Evolutionary conservation across 2,888 invertebrate genomes (phyloP), one percentile per base, ranked within the genome.

Genomic region (Protophormia terraenovae): DNA sequence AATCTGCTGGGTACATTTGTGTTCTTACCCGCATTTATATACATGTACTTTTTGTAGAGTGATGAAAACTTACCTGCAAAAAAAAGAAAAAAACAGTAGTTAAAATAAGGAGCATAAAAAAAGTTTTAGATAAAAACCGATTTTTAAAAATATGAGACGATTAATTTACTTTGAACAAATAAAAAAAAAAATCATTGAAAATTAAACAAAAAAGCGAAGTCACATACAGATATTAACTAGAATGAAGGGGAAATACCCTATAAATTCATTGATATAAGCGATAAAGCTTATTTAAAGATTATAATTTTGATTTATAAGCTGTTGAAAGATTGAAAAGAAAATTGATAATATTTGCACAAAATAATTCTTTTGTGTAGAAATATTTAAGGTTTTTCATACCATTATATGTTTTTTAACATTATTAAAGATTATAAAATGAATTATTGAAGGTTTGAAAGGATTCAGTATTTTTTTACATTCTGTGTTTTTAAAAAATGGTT

Each of bases 151-250:
- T 78, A 75, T 75, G 66, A 67, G 50, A 41, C 81, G 71, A 85
- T 85, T 85, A 85, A 81, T 85, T 87, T 79, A 62, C 78, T 87
- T 83, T 83, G 75, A 83, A 81, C 16, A 16, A 32, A 19, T 29
- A 60, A 60, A 76, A 60, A 50, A 47, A 50, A 45, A 45, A 16
- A 38, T 53, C 38, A 53, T 41, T 47, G 50, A 60, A 60, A 27
- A 35, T 24, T 10, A 7, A 50, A 22, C 38, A 35, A 64, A 64
- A 24, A 35, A 24, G 27, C 16, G 6, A 60, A 66, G 14, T 24
- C 14, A 19, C 5, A 66, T 16, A 22, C 12, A 67, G 14, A 71
- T 35, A 19, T 5, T 35, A 55, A 24, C 19, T 4, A 2, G 41
- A 50, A 22, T 3, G 1, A 35, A 35, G 8, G 14, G 1, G 10